Evolutionary conservation across 2,797 vertebrate species (phyloP).

Genomic region (Lerista edwardsae): DNA sequence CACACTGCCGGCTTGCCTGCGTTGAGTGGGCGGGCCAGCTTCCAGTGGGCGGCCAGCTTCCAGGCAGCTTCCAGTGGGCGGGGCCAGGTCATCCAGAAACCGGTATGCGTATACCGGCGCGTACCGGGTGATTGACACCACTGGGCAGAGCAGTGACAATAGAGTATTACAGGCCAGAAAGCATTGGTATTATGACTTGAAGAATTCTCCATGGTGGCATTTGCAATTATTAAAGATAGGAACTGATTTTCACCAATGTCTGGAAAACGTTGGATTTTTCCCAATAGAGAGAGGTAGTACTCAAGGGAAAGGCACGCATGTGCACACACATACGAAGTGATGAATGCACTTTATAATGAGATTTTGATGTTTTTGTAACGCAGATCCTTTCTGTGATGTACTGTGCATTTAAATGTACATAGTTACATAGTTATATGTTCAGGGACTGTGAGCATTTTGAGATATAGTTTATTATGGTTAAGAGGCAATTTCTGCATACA

Average conservation of each 20-base stretch:
- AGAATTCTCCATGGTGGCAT: neutral
- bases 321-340: neutral
- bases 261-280: neutral
- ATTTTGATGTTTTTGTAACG: neutral
- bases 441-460: neutral
- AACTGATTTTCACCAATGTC: neutral
- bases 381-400: neutral
- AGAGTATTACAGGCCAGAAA: neutral
- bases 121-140: no score
- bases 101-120: no score
- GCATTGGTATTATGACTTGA: neutral
- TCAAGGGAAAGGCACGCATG: no score
- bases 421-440: neutral
- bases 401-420: neutral
- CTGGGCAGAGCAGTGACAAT: no score
- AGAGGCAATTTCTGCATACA: neutral
- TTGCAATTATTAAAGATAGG: neutral
- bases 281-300: neutral
- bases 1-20: no score
- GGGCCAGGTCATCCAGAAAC: no score
- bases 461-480: constrained; percentile 1
- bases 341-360: neutral
- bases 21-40: no score
- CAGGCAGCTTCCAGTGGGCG: no score
- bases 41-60: no score